A percentile compares a stretch with the other conserved stretches of the same genome.
Evolutionary conservation across 2,888 invertebrate species (phyloP).

Genomic region (Seira musarum): DNA sequence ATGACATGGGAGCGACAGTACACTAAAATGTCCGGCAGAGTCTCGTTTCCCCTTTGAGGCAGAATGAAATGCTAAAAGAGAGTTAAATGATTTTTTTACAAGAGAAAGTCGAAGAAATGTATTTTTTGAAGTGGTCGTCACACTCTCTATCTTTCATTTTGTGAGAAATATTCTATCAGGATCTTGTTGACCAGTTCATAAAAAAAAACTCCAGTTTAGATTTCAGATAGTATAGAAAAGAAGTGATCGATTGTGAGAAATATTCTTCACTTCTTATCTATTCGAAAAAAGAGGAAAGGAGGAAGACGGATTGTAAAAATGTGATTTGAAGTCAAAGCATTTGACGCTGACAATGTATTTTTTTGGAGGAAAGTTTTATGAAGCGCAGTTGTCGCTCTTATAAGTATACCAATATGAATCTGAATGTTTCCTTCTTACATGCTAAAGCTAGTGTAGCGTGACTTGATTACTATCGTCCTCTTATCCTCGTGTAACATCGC

Average conservation of each 20-base stretch:
- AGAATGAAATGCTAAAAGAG: neutral
- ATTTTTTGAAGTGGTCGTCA: too few species aligned
- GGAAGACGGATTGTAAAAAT: slow-evolving; percentile 48
- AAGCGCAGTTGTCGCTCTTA: slow-evolving; percentile 4
- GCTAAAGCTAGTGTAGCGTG: slow-evolving; percentile 7
- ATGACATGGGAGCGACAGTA: neutral
- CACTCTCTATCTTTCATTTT: neutral
- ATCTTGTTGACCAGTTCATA: slow-evolving; percentile 4
- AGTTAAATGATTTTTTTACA: neutral
- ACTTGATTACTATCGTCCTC: slow-evolving; percentile 7
- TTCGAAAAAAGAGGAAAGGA: neutral
- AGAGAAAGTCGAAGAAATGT: neutral
- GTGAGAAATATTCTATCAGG: slow-evolving; percentile 1
- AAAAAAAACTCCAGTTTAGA: neutral
- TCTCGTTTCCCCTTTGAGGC: neutral
- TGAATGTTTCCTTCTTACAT: neutral
- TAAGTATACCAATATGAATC: neutral
- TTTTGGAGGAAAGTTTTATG: slow-evolving; percentile 18
- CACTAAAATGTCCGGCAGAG: neutral
- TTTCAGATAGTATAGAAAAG: too few species aligned
- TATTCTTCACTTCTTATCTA: neutral
- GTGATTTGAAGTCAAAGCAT: slow-evolving; percentile 53
- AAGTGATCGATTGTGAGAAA: too few species aligned
- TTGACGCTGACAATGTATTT: slow-evolving; percentile 53
- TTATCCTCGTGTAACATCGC: neutral